A percentile compares a stretch with the other conserved stretches of the same genome.
Evolutionary conservation across 2,888 invertebrate species (phyloP).

Genomic region (Ennomos erosarius): DNA sequence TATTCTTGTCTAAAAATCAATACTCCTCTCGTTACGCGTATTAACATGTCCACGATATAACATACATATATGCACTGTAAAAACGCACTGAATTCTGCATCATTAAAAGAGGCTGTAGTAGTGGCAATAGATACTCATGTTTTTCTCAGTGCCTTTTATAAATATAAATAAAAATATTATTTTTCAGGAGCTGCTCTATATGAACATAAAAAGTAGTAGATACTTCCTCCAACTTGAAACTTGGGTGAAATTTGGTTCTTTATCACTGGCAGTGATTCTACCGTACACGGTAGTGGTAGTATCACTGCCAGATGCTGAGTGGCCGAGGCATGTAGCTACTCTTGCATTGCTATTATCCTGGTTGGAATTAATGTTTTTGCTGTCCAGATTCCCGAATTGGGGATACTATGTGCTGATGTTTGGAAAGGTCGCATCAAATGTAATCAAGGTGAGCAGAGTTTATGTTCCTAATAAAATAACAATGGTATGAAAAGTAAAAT

Average conservation of each 20-base stretch:
- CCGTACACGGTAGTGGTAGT: constrained; percentile 63
- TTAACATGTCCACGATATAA: too few species aligned
- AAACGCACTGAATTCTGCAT: too few species aligned
- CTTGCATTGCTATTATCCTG: constrained; percentile 81
- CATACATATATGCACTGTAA: too few species aligned
- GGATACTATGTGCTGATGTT: constrained; percentile 87
- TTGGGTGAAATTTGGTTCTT: constrained; percentile 82
- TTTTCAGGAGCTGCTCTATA: constrained; percentile 81
- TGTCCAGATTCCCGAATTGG: constrained; percentile 84
- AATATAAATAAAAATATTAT: too few species aligned
- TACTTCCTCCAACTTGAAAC: constrained; percentile 84
- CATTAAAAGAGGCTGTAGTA: too few species aligned
- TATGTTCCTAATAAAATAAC: constrained; percentile 11
- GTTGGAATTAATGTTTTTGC: constrained; percentile 84
- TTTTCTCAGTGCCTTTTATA: too few species aligned
- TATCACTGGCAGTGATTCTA: constrained; percentile 72
- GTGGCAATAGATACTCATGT: too few species aligned
- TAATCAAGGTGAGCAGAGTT: constrained; percentile 72
- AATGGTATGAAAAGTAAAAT: too few species aligned
- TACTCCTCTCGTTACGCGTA: too few species aligned
- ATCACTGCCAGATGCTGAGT: constrained; percentile 53
- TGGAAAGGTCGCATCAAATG: constrained; percentile 84
- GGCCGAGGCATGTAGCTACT: constrained; percentile 82
- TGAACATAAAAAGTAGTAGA: constrained; percentile 74
- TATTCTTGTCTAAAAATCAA: too few species aligned